Percentiles rank a stretch among this genome's conserved stretches.
Conservation (phyloP, 2,888 invertebrate species). For the Melanostoma scalare region DNA sequence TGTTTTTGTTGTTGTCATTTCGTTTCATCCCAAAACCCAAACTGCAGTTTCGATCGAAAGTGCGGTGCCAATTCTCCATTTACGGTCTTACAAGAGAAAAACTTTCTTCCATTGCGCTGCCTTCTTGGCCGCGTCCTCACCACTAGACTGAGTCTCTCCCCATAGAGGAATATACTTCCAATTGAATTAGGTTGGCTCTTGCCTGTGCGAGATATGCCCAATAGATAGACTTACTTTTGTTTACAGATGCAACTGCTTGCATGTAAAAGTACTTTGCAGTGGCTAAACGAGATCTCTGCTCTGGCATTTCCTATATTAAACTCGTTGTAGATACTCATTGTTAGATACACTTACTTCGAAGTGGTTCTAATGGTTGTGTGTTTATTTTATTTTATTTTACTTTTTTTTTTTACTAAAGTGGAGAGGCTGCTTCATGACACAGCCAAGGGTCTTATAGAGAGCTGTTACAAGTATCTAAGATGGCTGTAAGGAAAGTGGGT, state of each 20-base stretch:
- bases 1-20: slow-evolving; percentile 52
- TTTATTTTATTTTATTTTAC: slow-evolving; percentile 11
- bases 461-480: slow-evolving; percentile 45
- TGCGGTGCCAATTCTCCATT: slow-evolving; percentile 68
- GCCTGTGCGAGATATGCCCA: slow-evolving; percentile 70
- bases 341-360: slow-evolving; percentile 37
- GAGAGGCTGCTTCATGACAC: slow-evolving; percentile 22
- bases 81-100: slow-evolving; percentile 70
- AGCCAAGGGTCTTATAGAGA: slow-evolving; percentile 52
- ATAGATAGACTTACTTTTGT: slow-evolving; percentile 72
- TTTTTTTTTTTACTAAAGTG: slow-evolving; percentile 25
- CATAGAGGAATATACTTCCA: slow-evolving; percentile 38
- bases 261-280: slow-evolving; percentile 64
- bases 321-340: slow-evolving; percentile 26
- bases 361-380: slow-evolving; percentile 67
- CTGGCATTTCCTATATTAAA: slow-evolving; percentile 54
- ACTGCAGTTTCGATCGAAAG: slow-evolving; percentile 68
- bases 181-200: slow-evolving; percentile 71
- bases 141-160: slow-evolving; percentile 6
- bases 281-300: slow-evolving; percentile 70
- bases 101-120: slow-evolving; percentile 65
- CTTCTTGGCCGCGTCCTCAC: slow-evolving; percentile 28
- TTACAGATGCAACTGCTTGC: slow-evolving; percentile 70
- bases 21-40: slow-evolving; percentile 63
- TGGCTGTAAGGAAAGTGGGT: slow-evolving; percentile 63